Evolutionary conservation across 2,113 vertebrate genomes (phyloP).

Genomic region (Gavialis gangeticus): DNA sequence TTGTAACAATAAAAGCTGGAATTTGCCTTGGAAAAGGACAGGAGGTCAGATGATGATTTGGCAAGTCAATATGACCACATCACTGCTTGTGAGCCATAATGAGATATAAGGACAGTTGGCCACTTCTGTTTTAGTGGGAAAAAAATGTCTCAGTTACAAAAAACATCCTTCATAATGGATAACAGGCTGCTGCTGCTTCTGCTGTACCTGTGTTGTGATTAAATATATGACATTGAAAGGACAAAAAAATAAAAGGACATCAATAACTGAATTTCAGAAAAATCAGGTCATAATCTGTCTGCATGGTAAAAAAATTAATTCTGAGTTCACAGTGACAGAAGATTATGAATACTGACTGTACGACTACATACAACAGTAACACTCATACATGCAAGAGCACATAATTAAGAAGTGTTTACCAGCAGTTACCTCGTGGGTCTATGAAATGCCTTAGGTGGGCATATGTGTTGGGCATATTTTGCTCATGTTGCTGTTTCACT

Average conservation of each 20-base stretch:
- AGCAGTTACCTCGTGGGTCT: not conserved
- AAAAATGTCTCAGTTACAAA: not conserved
- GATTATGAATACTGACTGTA: constrained; percentile 1
- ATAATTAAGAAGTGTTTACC: not conserved
- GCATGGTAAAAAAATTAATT: not conserved
- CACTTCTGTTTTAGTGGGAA: not conserved
- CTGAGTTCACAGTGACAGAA: constrained; percentile 11
- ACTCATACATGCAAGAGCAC: not conserved
- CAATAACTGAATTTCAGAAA: constrained; percentile 44
- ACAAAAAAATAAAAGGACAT: not conserved
- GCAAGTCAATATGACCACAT: constrained; percentile 9
- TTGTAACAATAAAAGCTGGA: constrained; percentile 41
- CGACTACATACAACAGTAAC: not conserved
- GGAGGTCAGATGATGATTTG: constrained; percentile 35
- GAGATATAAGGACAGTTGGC: not conserved
- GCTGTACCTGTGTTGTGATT: constrained; percentile 28
- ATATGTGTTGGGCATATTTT: not conserved
- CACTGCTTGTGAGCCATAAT: not conserved
- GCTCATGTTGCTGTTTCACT: not conserved
- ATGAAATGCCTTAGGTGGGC: not conserved
- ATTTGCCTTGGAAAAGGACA: constrained; percentile 41
- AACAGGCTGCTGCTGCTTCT: not conserved
- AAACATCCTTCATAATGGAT: not conserved
- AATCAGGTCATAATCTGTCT: constrained; percentile 19
- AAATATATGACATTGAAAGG: constrained; percentile 1